Percentiles rank a stretch among this genome's conserved stretches.
These are phyloP conservation scores for Dromococcyx pavoninus DNA, from an alignment of 2,797 vertebrate genomes.

Conservation along the genomic window DNA sequence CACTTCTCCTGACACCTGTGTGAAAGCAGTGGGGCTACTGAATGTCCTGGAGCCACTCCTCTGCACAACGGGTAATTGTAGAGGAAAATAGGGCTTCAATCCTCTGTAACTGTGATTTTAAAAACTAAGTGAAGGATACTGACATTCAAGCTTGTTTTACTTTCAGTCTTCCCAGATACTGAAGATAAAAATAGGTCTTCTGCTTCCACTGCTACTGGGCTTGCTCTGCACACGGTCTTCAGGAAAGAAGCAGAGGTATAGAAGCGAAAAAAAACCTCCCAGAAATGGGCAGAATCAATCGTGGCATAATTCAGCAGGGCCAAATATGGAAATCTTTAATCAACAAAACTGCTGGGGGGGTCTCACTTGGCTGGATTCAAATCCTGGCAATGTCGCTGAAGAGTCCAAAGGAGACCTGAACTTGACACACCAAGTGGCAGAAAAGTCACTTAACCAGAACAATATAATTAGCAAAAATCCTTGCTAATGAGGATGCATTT, in stretches of 20 bases:
- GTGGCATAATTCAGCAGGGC: background rate
- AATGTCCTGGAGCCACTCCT: background rate
- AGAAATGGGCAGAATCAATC: background rate
- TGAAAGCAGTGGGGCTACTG: background rate
- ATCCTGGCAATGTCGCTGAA: background rate
- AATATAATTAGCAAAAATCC: slow-evolving; percentile 30
- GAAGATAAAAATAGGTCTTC: background rate
- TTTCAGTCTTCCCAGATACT: background rate
- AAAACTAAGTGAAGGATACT: background rate
- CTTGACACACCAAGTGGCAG: background rate
- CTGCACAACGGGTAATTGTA: background rate
- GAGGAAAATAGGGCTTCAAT: background rate
- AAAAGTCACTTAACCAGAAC: slow-evolving; percentile 17
- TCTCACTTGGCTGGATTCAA: background rate
- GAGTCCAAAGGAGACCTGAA: background rate
- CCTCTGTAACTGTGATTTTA: background rate
- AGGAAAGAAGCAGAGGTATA: background rate
- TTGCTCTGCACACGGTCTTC: background rate
- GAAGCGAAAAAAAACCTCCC: background rate
- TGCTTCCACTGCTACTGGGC: background rate
- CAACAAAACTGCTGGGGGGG: background rate
- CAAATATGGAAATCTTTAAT: background rate
- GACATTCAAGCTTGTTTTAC: background rate
- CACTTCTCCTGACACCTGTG: background rate
- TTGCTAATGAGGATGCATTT: slow-evolving; percentile 4